A percentile compares a stretch with the other conserved stretches of the same genome.
These are phyloP conservation scores for Acrocephalus kingi DNA, from an alignment of 2,113 vertebrate species.

Conservation along the genomic window DNA sequence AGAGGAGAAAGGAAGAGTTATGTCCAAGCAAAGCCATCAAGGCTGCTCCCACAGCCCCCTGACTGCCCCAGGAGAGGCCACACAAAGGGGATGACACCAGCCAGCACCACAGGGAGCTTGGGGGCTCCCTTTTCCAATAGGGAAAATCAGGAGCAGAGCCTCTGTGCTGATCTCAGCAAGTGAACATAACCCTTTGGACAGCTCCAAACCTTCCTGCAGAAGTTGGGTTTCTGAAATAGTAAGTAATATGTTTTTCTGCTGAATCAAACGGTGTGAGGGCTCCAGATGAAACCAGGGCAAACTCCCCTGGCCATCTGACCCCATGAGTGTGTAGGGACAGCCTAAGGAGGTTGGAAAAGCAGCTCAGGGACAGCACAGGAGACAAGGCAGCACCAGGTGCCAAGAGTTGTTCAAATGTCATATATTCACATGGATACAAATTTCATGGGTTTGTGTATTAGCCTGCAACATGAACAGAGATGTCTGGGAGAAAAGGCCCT, in stretches of 20 bases:
- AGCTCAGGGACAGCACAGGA: not conserved
- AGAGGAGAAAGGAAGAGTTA: not conserved
- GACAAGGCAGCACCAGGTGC: not conserved
- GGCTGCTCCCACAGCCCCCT: not conserved
- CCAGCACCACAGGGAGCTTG: not conserved
- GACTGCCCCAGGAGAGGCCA: not conserved
- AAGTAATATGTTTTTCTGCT: not conserved
- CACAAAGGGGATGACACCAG: not conserved
- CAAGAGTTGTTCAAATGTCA: not conserved
- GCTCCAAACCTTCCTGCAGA: not conserved
- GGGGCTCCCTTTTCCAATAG: fast-evolving
- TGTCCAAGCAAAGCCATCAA: not conserved
- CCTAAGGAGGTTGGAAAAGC: not conserved
- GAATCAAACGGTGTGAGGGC: fast-evolving
- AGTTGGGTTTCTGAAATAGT: not conserved
- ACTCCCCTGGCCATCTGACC: not conserved
- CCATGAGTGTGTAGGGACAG: not conserved
- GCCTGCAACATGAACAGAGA: not conserved
- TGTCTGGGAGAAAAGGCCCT: not conserved
- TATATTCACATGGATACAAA: not conserved
- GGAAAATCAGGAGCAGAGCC: not conserved
- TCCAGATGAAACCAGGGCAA: not conserved
- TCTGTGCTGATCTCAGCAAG: not conserved
- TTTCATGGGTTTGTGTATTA: not conserved
- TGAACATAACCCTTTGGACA: not conserved